Evolutionary conservation across 2,888 invertebrate genomes (phyloP), one percentile per base, ranked within the genome.

Genomic region (Boloria euphrosyne): DNA sequence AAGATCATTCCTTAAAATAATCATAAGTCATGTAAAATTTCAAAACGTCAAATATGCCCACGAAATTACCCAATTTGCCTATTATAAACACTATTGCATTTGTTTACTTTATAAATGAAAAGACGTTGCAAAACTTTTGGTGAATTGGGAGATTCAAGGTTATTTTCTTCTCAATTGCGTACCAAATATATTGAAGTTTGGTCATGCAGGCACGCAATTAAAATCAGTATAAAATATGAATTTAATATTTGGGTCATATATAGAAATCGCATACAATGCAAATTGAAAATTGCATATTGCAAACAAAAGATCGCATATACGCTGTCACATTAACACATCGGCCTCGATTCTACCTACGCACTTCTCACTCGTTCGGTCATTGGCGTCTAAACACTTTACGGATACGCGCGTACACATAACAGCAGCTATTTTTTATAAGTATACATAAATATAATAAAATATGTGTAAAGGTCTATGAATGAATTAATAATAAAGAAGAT

Each of bases 281-380:
- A 74, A 76, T 86, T 86, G 78, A 83, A 81, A 86, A 85, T 82
- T 85, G 83, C 83, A 85, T 79, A 73, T 78, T 80, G 71, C 80
- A 80, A 79, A 81, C 79, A 80, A 85, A 83, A 81, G 80, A 77
- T 78, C 71, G 74, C 76, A 77, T 79, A 78, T 75, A 76, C 76
- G 74, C 78, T 79, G 76, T 73, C 76, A 78, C 80, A 80, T 78
- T 77, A 79, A 81, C 80, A 80, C 79, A 79, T 80, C 80, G 85
- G 78, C 90, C 89, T 89, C 84, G 82, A 64, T 80, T 82, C 79
- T 71, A 69, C 90, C 89, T 81, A 89, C 89, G 81, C 86, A 78
- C 72, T 69, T 73, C 74, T 78, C 75, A 78, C 74, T 71, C 76
- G 79, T 76, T 79, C 84, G 87, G 86, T 86, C 87, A 89, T 87